phyloP scores from a whole-genome alignment of 2,888 invertebrate genomes.

The Aspidiotus destructor region DNA sequence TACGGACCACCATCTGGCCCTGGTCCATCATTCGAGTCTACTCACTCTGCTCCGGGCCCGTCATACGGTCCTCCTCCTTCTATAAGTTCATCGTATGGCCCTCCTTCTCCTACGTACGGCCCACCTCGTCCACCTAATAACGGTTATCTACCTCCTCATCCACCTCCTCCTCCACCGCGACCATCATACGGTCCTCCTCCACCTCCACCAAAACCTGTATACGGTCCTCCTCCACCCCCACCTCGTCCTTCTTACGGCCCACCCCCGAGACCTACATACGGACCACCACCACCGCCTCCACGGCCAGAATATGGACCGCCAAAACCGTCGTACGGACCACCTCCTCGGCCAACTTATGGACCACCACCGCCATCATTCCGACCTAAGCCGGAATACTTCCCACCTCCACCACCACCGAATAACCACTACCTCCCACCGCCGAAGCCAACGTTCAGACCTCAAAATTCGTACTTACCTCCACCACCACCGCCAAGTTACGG shows the following conservation, averaged over 20 bases:
- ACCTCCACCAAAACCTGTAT: slow-evolving; percentile 34
- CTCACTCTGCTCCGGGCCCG: slow-evolving; percentile 44
- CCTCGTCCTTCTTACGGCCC: slow-evolving; percentile 42
- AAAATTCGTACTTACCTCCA: slow-evolving; percentile 28
- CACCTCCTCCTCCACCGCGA: slow-evolving; percentile 41
- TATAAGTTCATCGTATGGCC: slow-evolving; percentile 5
- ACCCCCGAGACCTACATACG: slow-evolving; percentile 41
- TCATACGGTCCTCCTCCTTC: slow-evolving; percentile 43
- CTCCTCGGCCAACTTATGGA: slow-evolving; percentile 39
- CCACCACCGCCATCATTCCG: slow-evolving; percentile 41
- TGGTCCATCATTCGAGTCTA: slow-evolving; percentile 47
- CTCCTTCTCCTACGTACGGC: slow-evolving; percentile 38
- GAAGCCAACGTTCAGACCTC: slow-evolving; percentile 37
- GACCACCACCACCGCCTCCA: slow-evolving; percentile 41
- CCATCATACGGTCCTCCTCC: slow-evolving; percentile 38
- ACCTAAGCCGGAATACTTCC: slow-evolving; percentile 38
- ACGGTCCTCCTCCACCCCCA: slow-evolving; percentile 41
- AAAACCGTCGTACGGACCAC: slow-evolving; percentile 37
- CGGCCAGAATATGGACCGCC: slow-evolving; percentile 40
- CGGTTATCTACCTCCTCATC: slow-evolving; percentile 14
- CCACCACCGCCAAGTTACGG: slow-evolving; percentile 41
- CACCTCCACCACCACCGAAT: slow-evolving; percentile 39
- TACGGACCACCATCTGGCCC: slow-evolving; percentile 43
- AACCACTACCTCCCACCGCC: slow-evolving; percentile 39
- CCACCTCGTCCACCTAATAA: slow-evolving; percentile 38